phyloP scores from a whole-genome alignment of 2,113 vertebrate genomes.

The Thermophis baileyi region DNA sequence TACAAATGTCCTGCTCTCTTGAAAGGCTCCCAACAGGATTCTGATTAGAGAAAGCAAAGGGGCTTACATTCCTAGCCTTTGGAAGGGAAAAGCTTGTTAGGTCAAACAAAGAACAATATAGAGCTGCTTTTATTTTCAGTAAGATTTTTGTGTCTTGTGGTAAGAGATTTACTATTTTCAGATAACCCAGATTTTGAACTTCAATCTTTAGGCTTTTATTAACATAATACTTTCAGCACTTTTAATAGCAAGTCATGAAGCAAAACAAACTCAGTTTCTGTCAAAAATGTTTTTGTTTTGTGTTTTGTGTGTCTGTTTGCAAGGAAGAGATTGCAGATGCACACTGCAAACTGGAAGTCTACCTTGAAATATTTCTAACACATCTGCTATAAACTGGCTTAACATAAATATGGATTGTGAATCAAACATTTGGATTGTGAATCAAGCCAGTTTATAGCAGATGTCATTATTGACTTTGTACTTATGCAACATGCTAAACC shows the following conservation, averaged over 20 bases:
- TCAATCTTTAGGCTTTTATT: slow-evolving; percentile 12
- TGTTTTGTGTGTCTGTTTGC: background rate
- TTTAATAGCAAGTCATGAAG: background rate
- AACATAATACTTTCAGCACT: slow-evolving; percentile 7
- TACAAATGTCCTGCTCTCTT: slow-evolving; percentile 18
- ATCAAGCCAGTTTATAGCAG: background rate
- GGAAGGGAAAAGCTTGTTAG: slow-evolving; percentile 61
- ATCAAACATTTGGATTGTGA: background rate
- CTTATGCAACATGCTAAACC: background rate
- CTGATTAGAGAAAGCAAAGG: slow-evolving; percentile 55
- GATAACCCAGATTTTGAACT: slow-evolving; percentile 41
- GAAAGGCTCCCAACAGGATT: slow-evolving; percentile 47
- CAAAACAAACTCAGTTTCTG: background rate
- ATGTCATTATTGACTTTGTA: background rate
- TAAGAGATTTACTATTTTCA: slow-evolving; percentile 69
- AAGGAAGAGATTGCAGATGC: background rate
- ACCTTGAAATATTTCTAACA: background rate
- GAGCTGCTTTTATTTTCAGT: slow-evolving; percentile 50
- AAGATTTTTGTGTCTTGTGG: slow-evolving; percentile 53
- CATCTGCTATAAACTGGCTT: background rate
- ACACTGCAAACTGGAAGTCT: background rate
- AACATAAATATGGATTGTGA: background rate
- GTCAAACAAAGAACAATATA: slow-evolving; percentile 68
- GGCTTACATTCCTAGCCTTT: slow-evolving; percentile 59
- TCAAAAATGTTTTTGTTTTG: background rate